Evolutionary conservation across 1,140 invertebrate genomes (phyloP), one percentile per base, ranked within the genome.

Genomic region (Caenorhabditis latens): DNA sequence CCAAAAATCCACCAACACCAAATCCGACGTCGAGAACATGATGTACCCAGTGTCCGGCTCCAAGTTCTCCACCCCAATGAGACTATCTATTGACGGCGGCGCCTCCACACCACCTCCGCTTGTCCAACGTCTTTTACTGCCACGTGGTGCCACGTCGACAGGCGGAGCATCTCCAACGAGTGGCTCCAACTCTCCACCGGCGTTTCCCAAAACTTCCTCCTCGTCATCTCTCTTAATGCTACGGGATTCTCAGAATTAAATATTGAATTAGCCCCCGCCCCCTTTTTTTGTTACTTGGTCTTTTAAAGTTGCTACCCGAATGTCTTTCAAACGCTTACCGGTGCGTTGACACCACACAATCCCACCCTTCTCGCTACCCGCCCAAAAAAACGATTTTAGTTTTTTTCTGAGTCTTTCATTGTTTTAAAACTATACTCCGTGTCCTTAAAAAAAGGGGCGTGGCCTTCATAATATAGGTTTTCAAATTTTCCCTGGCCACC

Each of bases 181-280:
- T 24, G 46, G 71, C n/a, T 24, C 46, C 71, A 79, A 79, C 14
- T 79, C 71, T 6, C 71, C 71, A 8, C 71, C 43, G 2, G 46
- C 40, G 4, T 79, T 79, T n/a, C 71, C 71, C 11, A 79, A 79
- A 50, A 79, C 71, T 14, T 79, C 71, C 11, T 79, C 71, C 21
- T 79, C 71, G 13, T 79, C 71, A 7, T 79, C 71, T 79, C 71
- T 79, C 46, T 40, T 79, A 21, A 79, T 79, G 71, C 46, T 79
- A 79, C 71, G 71, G 71, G 71, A 79, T 79, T 32, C 71, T 79
- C 71, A 48, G 46, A 79, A 79, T 79, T 79, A 24, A 50, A 53
- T 48, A 24, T 50, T 79, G 19, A 50, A 24, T 5, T 71, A 46
- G 42, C 14, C 8, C 65, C 11, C 42, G 4, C 65, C 19, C 65